Evolutionary conservation across 2,888 invertebrate genomes (phyloP).

Genomic region (Ichneumoninae sp.): DNA sequence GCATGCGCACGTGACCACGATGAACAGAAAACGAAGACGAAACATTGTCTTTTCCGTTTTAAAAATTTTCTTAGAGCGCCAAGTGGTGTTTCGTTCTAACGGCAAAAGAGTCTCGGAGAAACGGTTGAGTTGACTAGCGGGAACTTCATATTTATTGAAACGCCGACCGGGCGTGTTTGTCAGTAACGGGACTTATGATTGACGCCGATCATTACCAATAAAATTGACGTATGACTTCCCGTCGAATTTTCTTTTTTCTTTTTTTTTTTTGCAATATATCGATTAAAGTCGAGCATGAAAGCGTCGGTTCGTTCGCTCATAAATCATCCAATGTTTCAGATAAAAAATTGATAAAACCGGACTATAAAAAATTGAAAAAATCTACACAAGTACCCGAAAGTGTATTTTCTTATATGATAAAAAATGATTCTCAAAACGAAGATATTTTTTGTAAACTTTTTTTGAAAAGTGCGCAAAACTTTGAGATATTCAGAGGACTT

Average conservation of each 20-base stretch:
- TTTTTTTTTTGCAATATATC: background rate
- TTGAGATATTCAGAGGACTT: too few species aligned
- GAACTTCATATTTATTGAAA: slow-evolving; percentile 27
- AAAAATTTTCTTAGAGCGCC: background rate
- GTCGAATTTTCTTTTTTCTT: background rate
- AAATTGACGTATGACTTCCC: slow-evolving; percentile 13
- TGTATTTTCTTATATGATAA: too few species aligned
- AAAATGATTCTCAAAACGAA: too few species aligned
- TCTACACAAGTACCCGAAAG: background rate
- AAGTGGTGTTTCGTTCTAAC: background rate
- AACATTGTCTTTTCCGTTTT: slow-evolving; percentile 20
- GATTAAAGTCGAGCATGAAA: slow-evolving; percentile 11
- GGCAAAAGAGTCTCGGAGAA: background rate
- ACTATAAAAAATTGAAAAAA: background rate
- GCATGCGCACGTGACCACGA: slow-evolving; percentile 1
- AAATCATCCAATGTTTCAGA: background rate
- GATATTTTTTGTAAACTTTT: too few species aligned
- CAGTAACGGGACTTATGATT: slow-evolving; percentile 5
- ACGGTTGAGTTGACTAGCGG: background rate
- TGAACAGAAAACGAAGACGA: slow-evolving; percentile 5
- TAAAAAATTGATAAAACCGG: background rate
- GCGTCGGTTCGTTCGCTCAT: background rate
- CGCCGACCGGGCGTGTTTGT: background rate
- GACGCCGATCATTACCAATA: slow-evolving; percentile 16
- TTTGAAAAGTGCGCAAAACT: too few species aligned